Evolutionary conservation across 2,888 invertebrate species (phyloP).

Genomic region (Ennomos quercinarius): DNA sequence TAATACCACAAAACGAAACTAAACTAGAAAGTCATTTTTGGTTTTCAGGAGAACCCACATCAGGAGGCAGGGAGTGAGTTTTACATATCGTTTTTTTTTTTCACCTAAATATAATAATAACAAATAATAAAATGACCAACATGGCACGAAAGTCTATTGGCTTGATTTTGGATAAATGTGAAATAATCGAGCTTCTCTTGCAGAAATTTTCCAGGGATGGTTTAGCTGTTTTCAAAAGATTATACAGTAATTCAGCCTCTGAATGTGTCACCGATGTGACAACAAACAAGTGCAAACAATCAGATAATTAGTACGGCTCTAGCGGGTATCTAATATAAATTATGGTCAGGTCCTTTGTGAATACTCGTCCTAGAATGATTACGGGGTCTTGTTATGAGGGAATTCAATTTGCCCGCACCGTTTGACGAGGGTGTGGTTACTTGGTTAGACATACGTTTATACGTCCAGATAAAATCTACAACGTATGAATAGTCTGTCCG

Average conservation of each 20-base stretch:
- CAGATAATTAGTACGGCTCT: constrained; percentile 32
- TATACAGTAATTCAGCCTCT: constrained; percentile 25
- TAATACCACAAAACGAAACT: too few relatives aligned
- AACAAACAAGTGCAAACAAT: constrained; percentile 35
- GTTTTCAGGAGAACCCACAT: too few relatives aligned
- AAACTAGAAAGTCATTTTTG: too few relatives aligned
- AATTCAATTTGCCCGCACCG: constrained; percentile 72
- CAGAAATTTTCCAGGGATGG: constrained; percentile 30
- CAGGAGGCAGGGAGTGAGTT: too few relatives aligned
- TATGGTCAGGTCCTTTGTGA: constrained; percentile 43
- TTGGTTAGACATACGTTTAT: constrained; percentile 60
- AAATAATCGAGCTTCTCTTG: constrained; percentile 1
- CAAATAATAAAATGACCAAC: too few relatives aligned
- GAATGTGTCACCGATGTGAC: constrained; percentile 24
- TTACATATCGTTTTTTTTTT: too few relatives aligned
- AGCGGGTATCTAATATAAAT: constrained; percentile 24
- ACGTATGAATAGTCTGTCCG: constrained; percentile 61
- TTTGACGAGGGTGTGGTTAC: constrained; percentile 62
- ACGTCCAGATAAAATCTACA: constrained; percentile 69
- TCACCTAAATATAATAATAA: too few relatives aligned
- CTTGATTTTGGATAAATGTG: background rate
- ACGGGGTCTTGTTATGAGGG: constrained; percentile 55
- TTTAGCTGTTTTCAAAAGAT: constrained; percentile 35
- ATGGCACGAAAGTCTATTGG: too few relatives aligned
- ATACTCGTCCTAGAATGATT: constrained; percentile 62